Percentiles rank a stretch among this genome's conserved stretches.
Conservation (phyloP, 2,113 vertebrate species). For the Todiramphus chloris region DNA sequence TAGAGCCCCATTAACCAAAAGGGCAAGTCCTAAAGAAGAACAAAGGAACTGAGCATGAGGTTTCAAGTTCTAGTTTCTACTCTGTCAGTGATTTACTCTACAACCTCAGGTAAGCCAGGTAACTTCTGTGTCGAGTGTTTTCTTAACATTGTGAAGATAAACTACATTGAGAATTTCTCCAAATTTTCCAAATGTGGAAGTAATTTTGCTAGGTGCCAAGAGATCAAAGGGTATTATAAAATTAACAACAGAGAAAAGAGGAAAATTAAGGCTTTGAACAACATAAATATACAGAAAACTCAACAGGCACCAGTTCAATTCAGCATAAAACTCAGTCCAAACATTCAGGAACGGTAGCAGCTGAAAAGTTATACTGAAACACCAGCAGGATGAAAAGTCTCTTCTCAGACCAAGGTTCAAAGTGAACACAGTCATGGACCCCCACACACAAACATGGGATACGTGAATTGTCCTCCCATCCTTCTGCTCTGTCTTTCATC, state of each 20-base stretch:
- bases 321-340: background rate
- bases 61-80: background rate
- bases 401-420: background rate
- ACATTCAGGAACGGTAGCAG: background rate
- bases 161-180: background rate
- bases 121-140: background rate
- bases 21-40: background rate
- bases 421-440: background rate
- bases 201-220: background rate
- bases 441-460: accelerated
- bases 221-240: background rate
- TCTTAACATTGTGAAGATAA: background rate
- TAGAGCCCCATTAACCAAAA: background rate
- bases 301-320: background rate
- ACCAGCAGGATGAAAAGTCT: background rate
- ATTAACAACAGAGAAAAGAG: background rate
- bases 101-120: background rate
- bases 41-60: background rate
- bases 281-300: background rate
- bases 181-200: background rate
- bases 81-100: background rate
- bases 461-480: background rate
- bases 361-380: background rate
- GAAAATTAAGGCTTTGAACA: background rate
- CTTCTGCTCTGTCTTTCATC: background rate